Evolutionary conservation across 2,888 invertebrate species (phyloP), one percentile per base, ranked within the genome.

Genomic region (Nudaria mundana): DNA sequence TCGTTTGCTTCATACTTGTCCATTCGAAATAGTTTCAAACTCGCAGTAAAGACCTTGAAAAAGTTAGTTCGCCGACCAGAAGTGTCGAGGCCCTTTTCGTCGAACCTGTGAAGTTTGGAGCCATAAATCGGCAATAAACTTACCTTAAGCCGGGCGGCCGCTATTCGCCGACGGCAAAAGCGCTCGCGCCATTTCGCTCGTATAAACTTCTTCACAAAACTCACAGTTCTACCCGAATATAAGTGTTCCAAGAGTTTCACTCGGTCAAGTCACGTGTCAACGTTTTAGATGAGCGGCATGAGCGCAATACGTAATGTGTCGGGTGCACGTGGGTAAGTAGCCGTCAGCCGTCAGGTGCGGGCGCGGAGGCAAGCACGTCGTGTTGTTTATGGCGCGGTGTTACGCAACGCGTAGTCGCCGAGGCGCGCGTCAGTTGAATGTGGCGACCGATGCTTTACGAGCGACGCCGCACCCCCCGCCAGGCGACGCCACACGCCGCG

Each of bases 351-450:
- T 71, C 74, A 77, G 80, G 82, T 78, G 81, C 75, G 78, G 80
- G 82, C 77, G 81, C 75, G 78, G 73, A 67, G 68, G 65, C 66
- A 70, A 74, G 65, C 76, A 77, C 81, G 83, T 76, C 77, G 79
- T 76, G 79, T 84, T 86, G 87, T 88, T 87, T 87, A 87, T 84
- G 81, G 81, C 80, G 81, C 83, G 82, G 71, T 67, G 61, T 87
- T 87, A 87, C 87, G 87, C 87, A 87, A 87, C 87, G 86, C 86
- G 87, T 86, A 80, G 81, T 86, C 86, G 83, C 85, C 81, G 77
- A 79, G 84, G 76, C 84, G 87, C 85, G 87, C 88, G 88, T 88
- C 87, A 87, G 83, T 80, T 72, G 87, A 88, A 84, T 85, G 86
- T 86, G 88, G 78, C 84, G 83, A 73, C 79, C 85, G 86, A 87